Evolutionary conservation across 2,797 vertebrate genomes (phyloP).

Genomic region (Percopsis omiscomaycus): DNA sequence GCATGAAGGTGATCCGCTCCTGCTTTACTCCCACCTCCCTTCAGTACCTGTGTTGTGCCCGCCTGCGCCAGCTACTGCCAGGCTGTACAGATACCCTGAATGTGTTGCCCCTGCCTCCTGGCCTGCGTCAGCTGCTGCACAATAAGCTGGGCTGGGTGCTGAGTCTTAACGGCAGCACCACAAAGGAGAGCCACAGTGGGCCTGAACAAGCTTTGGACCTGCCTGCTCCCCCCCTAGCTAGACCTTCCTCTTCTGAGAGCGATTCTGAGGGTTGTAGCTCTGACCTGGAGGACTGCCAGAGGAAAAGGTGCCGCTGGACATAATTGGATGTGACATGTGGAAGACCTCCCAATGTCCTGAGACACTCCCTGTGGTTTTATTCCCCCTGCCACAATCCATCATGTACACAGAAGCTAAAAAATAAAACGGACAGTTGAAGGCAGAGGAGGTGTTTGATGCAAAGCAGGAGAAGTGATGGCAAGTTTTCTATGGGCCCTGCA

Average conservation of each 20-base stretch:
- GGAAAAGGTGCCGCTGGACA: constrained; percentile 94
- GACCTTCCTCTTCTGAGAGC: constrained; percentile 73
- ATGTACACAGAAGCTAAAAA: constrained; percentile 11
- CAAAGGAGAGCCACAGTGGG: constrained; percentile 53
- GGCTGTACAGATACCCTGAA: constrained; percentile 86
- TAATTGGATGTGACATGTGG: constrained; percentile 58
- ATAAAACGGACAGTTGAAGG: background rate
- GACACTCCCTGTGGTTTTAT: background rate
- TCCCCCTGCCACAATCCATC: constrained; percentile 11
- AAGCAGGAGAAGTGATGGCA: too few species aligned
- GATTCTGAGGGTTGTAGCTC: constrained; percentile 80
- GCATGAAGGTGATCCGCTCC: constrained; percentile 97
- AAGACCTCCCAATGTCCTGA: background rate
- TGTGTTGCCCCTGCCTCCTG: constrained; percentile 89
- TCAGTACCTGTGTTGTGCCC: constrained; percentile 94
- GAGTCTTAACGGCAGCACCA: constrained; percentile 80
- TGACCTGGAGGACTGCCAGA: constrained; percentile 83
- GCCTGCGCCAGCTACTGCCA: constrained; percentile 91
- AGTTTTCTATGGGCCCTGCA: too few species aligned
- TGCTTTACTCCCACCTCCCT: constrained; percentile 90
- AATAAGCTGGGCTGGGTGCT: constrained; percentile 97
- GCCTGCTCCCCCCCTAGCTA: constrained; percentile 39
- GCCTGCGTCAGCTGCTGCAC: constrained; percentile 91
- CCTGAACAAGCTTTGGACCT: constrained; percentile 37
- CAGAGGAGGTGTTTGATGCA: too few species aligned